Evolutionary conservation across 2,113 vertebrate species (phyloP).

Genomic region (Channa maculata): DNA sequence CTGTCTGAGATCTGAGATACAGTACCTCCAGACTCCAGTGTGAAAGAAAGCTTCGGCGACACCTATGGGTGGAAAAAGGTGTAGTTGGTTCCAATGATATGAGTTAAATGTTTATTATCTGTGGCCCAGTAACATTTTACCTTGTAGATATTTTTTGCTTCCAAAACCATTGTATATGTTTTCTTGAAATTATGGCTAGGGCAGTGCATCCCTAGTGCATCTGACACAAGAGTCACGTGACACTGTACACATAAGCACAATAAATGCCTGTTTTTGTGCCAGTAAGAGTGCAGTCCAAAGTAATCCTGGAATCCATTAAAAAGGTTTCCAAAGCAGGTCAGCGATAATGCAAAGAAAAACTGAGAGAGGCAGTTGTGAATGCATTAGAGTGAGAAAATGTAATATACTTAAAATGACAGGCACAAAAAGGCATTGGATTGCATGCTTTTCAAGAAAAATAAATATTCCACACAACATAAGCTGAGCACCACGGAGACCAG

Average conservation of each 20-base stretch:
- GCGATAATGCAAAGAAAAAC: neutral
- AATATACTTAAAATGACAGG: slow-evolving; percentile 4
- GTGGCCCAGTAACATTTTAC: slow-evolving; percentile 1
- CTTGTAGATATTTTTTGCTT: neutral
- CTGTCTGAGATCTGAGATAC: neutral
- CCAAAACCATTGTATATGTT: neutral
- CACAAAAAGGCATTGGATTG: neutral
- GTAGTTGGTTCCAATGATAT: neutral
- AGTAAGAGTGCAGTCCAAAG: slow-evolving; percentile 5
- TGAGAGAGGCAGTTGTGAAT: neutral
- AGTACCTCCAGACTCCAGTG: neutral
- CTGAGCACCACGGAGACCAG: neutral
- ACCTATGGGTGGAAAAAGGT: slow-evolving; percentile 52
- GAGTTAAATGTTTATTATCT: neutral
- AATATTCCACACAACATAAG: neutral
- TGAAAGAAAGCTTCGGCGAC: slow-evolving; percentile 59
- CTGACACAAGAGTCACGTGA: neutral
- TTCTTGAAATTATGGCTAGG: neutral
- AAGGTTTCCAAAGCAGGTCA: neutral
- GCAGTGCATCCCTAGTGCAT: neutral
- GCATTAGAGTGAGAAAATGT: neutral
- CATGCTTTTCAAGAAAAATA: slow-evolving; percentile 3
- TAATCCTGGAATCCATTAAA: neutral
- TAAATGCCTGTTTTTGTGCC: slow-evolving; percentile 2
- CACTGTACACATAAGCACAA: neutral